Conservation (phyloP, 2,113 vertebrate species). For the Psilopsiagon aurifrons region DNA sequence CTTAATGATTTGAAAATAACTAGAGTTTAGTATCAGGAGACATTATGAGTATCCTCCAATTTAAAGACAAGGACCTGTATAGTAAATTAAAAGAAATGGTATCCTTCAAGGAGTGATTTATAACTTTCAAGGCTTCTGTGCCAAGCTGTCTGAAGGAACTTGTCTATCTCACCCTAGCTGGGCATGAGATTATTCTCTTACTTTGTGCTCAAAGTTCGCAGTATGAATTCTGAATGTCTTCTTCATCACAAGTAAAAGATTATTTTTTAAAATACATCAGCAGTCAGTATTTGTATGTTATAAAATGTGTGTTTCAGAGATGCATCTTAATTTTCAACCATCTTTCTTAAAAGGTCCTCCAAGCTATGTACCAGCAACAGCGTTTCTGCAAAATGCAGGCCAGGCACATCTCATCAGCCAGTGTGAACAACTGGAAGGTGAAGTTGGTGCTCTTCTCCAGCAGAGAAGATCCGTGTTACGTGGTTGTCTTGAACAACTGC, state of each 20-base stretch:
- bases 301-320: background rate
- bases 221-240: background rate
- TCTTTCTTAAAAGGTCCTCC: constrained; percentile 87
- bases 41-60: background rate
- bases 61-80: background rate
- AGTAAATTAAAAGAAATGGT: background rate
- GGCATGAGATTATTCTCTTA: background rate
- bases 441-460: constrained; percentile 89
- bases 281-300: background rate
- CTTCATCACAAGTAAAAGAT: background rate
- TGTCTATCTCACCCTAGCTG: background rate
- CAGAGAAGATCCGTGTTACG: constrained; percentile 89
- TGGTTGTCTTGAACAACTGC: constrained; percentile 91
- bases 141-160: background rate
- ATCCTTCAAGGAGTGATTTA: background rate
- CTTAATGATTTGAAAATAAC: background rate
- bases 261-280: background rate
- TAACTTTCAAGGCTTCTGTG: background rate
- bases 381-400: constrained; percentile 95
- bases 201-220: background rate
- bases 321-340: background rate
- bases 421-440: constrained; percentile 92
- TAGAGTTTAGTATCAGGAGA: background rate
- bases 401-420: constrained; percentile 96
- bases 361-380: constrained; percentile 95